Base-by-base conservation (phyloP, 2,888 invertebrate species). In the Drosophila tripunctata region DNA sequence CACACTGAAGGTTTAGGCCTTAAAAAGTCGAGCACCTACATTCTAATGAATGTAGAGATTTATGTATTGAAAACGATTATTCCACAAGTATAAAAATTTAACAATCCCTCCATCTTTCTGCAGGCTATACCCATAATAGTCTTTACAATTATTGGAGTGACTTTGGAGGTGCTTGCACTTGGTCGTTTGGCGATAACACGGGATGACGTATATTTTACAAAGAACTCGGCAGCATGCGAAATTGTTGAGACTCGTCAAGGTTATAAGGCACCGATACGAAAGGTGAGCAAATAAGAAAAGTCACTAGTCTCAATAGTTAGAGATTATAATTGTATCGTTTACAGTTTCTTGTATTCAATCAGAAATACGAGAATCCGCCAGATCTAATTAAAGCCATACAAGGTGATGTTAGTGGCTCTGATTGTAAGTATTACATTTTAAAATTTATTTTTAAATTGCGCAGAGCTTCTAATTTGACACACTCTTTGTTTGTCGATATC, bases 151-250 rank as follows among this genome's bases (percentile, higher is more conserved):
- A 1, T 68, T 0, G 83, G 82, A 0, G 4, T 82, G 0, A 10
- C 60, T 0, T 2, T 63, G 6, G 75, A 78, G 33, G 0, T 75
- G 1, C 4, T 63, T 0, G 66, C 27, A 3, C 45, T 54, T n/a
- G 14, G 77, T 10, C 61, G 75, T 0, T 2, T 73, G 3, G 77
- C 75, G 0, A 3, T 71, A 1, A 87, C 81, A 0, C 79, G 88
- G 0, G 85, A 87, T 57, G 90, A 90, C 60, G 81, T 89, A 2
- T 77, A 62, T 74, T 90, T 61, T 36, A 68, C 79, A 1, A 81
- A 62, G 22, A 27, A n/a, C n/a, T n/a, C 63, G 0, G 72, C 72
- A 3, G 21, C 57, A 15, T 73, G 58, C 14, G 88, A 88, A 4
- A 21, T 24, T 19, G 15, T 88, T 0, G 89, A 89, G 36, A 88